These are phyloP conservation scores for Aselliscus stoliczkanus DNA, from an alignment of 2,797 vertebrate species.

Conservation along the genomic window DNA sequence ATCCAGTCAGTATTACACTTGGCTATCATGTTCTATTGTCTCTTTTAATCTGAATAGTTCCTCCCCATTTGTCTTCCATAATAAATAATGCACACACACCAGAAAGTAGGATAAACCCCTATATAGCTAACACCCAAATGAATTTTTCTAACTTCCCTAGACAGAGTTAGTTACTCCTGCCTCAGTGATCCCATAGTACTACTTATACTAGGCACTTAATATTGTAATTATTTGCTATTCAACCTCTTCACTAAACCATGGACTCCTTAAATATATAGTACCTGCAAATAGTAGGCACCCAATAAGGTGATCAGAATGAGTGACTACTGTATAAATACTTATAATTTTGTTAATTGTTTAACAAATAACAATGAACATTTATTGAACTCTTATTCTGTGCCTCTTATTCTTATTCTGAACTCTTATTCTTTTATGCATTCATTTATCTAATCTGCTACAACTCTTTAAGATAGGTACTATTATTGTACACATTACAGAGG, in stretches of 20 bases:
- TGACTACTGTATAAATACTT: not conserved
- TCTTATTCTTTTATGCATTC: not conserved
- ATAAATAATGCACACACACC: not conserved
- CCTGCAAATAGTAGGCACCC: not conserved
- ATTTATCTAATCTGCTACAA: not conserved
- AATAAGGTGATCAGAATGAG: not conserved
- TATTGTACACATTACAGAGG: not conserved
- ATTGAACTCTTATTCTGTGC: not conserved
- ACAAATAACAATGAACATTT: not conserved
- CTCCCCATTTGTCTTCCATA: not conserved
- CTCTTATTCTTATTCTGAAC: not conserved
- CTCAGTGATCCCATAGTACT: not conserved
- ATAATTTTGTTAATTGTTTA: not conserved
- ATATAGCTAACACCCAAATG: not conserved
- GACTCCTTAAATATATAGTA: not conserved
- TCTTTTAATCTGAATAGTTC: not conserved
- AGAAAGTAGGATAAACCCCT: not conserved
- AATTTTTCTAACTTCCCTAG: not conserved
- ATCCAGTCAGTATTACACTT: not conserved
- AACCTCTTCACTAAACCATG: not conserved
- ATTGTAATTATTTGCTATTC: not conserved
- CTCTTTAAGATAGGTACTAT: not conserved
- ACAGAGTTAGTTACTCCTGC: not conserved
- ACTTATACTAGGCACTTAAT: not conserved
- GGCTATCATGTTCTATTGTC: not conserved